phyloP scores from a whole-genome alignment of 92 coral and sea anemone genomes.

The Epizoanthus ramosus region DNA sequence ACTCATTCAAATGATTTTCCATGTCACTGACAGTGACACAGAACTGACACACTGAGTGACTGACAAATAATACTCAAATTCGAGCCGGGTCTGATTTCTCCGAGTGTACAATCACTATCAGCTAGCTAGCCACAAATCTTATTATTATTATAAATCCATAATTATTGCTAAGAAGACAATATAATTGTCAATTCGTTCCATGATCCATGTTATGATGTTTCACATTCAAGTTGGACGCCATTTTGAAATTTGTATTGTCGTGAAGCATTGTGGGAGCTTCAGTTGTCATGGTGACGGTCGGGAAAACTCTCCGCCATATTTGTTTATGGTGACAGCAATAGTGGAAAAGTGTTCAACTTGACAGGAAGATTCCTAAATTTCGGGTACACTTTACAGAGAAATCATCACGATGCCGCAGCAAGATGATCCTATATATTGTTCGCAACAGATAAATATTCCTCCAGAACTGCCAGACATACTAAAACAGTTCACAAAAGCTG shows the following conservation, averaged over 20 bases:
- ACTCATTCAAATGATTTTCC: conserved; percentile 4
- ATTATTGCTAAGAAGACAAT: too few relatives aligned
- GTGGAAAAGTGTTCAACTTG: background rate
- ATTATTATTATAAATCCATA: too few relatives aligned
- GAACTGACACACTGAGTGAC: background rate
- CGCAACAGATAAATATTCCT: conserved; percentile 98
- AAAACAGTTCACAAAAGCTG: conserved; percentile 98
- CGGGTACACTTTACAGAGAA: too few relatives aligned
- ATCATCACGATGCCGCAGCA: conserved; percentile 77
- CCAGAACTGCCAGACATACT: conserved; percentile 97
- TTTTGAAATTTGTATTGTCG: conserved; percentile 9
- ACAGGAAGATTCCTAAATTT: background rate
- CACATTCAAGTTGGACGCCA: background rate
- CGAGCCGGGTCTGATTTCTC: background rate
- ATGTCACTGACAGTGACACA: conserved; percentile 27
- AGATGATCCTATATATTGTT: conserved; percentile 96
- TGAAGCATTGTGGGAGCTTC: conserved; percentile 26
- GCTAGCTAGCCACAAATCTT: too few relatives aligned
- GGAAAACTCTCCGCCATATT: conserved; percentile 53
- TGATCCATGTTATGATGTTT: too few relatives aligned
- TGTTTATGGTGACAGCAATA: background rate
- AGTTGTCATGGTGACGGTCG: conserved; percentile 72
- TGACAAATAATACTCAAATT: conserved; percentile 17
- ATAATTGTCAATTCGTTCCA: too few relatives aligned
- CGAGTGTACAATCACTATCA: too few relatives aligned